These are phyloP conservation scores for Phyllotreta cruciferae DNA, from an alignment of 2,888 invertebrate species.

Conservation along the genomic window DNA sequence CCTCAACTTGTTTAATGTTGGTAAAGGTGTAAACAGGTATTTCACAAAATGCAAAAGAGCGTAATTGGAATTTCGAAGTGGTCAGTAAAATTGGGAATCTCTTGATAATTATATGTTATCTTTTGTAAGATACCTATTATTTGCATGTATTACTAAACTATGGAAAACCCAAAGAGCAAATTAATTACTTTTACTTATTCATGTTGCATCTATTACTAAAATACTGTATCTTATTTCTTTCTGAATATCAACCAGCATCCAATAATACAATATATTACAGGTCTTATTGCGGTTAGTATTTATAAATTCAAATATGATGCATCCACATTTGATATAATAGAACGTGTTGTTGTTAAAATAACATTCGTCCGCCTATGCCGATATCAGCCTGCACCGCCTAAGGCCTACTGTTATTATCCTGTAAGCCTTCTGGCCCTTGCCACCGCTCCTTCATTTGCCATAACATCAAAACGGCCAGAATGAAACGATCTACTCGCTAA, in stretches of 20 bases:
- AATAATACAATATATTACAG: too few relatives aligned
- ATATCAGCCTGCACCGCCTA: constrained; percentile 25
- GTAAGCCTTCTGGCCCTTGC: constrained; percentile 36
- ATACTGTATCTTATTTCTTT: too few relatives aligned
- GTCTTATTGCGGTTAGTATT: too few relatives aligned
- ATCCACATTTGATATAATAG: not conserved
- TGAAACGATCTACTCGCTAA: constrained; percentile 30
- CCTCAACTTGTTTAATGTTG: too few relatives aligned
- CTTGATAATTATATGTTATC: not conserved
- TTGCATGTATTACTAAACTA: too few relatives aligned
- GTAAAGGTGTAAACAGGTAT: too few relatives aligned
- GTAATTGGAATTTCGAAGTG: not conserved
- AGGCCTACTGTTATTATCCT: constrained; percentile 37
- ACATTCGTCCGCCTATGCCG: constrained; percentile 2
- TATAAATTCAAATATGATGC: not conserved
- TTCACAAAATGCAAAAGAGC: too few relatives aligned
- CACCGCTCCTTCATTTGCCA: constrained; percentile 39
- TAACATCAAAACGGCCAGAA: constrained; percentile 39
- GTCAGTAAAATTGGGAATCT: not conserved
- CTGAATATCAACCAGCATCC: too few relatives aligned
- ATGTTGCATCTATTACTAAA: too few relatives aligned
- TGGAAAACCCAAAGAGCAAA: too few relatives aligned
- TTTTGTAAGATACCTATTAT: too few relatives aligned
- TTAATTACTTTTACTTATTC: too few relatives aligned
- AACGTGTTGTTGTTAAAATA: not conserved